phyloP scores from a whole-genome alignment of 2,113 vertebrate genomes.

The Cygnus buccinator region DNA sequence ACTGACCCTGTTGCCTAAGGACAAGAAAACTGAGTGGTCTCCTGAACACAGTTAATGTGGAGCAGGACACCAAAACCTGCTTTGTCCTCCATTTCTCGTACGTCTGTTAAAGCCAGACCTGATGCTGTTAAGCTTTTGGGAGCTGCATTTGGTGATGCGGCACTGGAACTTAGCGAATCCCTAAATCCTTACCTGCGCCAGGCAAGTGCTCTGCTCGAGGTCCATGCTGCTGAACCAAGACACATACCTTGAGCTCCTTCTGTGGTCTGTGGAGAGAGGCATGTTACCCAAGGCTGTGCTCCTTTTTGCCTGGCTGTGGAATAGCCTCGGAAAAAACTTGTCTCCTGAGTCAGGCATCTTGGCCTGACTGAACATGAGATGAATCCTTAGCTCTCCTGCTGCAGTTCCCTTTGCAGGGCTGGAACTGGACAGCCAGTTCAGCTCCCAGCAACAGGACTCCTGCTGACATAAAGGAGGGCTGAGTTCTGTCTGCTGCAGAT shows the following conservation, averaged over 20 bases:
- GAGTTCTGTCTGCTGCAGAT: not conserved
- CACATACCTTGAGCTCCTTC: not conserved
- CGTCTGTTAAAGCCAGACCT: not conserved
- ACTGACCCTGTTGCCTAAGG: not conserved
- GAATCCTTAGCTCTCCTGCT: not conserved
- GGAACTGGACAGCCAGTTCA: not conserved
- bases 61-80: not conserved
- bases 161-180: not conserved
- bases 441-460: not conserved
- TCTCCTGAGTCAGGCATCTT: not conserved
- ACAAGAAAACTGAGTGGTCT: not conserved
- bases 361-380: not conserved
- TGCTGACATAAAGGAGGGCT: not conserved
- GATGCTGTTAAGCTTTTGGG: not conserved
- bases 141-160: not conserved
- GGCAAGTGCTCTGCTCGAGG: accelerated
- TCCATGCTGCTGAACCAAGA: not conserved
- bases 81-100: not conserved
- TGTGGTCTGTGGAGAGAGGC: not conserved
- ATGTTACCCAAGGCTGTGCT: not conserved
- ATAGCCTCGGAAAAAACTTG: not conserved
- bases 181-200: not conserved
- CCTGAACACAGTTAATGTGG: not conserved
- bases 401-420: not conserved
- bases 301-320: not conserved